A percentile compares a stretch with the other conserved stretches of the same genome.
These are phyloP conservation scores for Drosophila littoralis DNA, from an alignment of 1,140 invertebrate genomes.

Conservation along the genomic window DNA sequence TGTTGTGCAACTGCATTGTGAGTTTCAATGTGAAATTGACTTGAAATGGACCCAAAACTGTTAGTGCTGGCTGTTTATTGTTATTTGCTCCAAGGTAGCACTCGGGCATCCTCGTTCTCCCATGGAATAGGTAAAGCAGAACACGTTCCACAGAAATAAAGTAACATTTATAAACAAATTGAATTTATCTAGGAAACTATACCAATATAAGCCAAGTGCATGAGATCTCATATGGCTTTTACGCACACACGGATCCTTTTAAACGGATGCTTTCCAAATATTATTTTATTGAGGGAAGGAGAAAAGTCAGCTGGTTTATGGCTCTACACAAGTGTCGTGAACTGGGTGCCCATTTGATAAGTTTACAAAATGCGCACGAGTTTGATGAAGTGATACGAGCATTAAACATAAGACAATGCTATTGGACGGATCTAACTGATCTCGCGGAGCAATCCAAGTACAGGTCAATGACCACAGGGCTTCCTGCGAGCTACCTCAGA, in stretches of 20 bases:
- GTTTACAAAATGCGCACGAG: slow-evolving; percentile 13
- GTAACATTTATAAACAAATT: not conserved
- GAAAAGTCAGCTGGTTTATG: not conserved
- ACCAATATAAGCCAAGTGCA: not conserved
- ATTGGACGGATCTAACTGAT: slow-evolving; percentile 23
- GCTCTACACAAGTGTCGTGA: slow-evolving; percentile 21
- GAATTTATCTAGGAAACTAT: not conserved
- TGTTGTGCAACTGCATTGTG: not conserved
- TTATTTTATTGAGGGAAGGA: slow-evolving; percentile 25
- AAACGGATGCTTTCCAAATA: slow-evolving; percentile 14
- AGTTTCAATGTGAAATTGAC: not conserved
- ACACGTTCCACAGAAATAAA: not conserved
- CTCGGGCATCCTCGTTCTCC: not conserved
- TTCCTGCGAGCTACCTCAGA: not conserved
- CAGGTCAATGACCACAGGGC: slow-evolving; percentile 10
- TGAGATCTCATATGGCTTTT: slow-evolving; percentile 6
- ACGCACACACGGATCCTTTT: not conserved
- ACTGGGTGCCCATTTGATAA: slow-evolving; percentile 23
- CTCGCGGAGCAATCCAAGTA: not conserved
- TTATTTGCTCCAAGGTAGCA: not conserved
- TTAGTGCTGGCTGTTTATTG: not conserved
- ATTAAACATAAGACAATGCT: not conserved
- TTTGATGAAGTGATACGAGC: not conserved
- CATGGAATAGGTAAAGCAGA: not conserved
- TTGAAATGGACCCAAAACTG: not conserved